Base-by-base conservation (phyloP, 2,888 invertebrate genomes). In the Agriopis marginaria region DNA sequence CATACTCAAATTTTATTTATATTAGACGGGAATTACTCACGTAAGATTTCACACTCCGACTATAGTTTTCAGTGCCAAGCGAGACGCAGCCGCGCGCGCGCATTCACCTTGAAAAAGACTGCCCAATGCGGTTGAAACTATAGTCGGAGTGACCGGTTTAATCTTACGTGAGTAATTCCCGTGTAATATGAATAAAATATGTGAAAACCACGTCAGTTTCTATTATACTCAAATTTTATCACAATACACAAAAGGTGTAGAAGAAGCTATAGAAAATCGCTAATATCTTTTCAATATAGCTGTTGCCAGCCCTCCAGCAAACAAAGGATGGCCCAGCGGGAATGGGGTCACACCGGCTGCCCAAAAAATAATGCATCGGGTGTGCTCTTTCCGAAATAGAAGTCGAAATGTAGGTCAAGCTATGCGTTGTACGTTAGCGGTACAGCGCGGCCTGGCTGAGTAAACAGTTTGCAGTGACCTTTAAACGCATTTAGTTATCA, bases 351-450 rank as follows among this genome's bases (percentile, higher is more conserved):
- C 77, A 75, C 83, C 85, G 82, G 86, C 88, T 86, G 82, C 85
- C 86, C 83, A 88, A 87, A 91, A 90, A 88, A 88, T 89, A 89
- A 90, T 93, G 93, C 93, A 93, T 89, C 89, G 82, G 85, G 80
- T 81, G 87, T 82, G 84, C 88, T 90, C 88, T 84, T 88, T 89
- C 89, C 77, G 83, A 93, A 93, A 92, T 93, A 92, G 90, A 91
- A 84, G 75, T 82, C 84, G 81, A 89, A 87, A 93, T 87, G 77
- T 92, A 83, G 93, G 92, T 89, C 92, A 83, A 81, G 82, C 81
- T 84, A 90, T 90, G 89, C 89, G 89, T 81, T 62, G 53, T 62
- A 53, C 23, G 10, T 42, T 42, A 1, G 9, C 42, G 4, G 32
- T 11, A 32, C 14, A 39, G 40, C 39, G 14, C 47, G 47, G 47